Percentiles rank a stretch among this genome's conserved stretches.
These are phyloP conservation scores for Caenorhabditis sp. DNA, from an alignment of 2,888 invertebrate genomes.

Conservation along the genomic window DNA sequence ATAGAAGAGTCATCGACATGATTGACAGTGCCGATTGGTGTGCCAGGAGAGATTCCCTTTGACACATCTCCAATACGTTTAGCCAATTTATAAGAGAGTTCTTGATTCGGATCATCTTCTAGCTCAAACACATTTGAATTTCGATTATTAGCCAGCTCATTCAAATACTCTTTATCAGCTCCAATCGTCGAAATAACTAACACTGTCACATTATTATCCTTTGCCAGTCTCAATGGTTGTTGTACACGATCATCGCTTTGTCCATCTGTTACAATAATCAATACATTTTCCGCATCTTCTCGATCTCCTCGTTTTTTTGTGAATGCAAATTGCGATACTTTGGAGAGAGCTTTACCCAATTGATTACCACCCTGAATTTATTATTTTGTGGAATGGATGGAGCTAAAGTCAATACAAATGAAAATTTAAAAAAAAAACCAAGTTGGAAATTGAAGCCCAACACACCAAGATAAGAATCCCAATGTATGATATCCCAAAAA, in stretches of 20 bases:
- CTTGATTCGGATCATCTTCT: constrained; percentile 30
- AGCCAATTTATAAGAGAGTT: constrained; percentile 57
- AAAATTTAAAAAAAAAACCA: no score
- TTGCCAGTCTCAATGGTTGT: constrained; percentile 48
- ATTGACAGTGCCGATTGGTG: constrained; percentile 10
- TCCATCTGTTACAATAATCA: constrained; percentile 64
- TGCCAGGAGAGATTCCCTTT: background rate
- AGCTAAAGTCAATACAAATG: no score
- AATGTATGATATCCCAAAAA: no score
- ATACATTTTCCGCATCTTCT: constrained; percentile 58
- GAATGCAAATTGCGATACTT: constrained; percentile 62
- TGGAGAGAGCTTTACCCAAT: constrained; percentile 61
- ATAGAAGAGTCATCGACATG: background rate
- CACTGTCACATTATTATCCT: constrained; percentile 54
- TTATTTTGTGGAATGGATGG: no score
- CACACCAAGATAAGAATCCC: no score
- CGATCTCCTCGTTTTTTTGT: constrained; percentile 65
- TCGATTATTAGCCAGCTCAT: constrained; percentile 44
- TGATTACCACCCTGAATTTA: constrained; percentile 52
- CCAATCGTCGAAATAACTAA: constrained; percentile 61
- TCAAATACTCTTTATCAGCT: constrained; percentile 51
- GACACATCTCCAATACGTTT: constrained; percentile 42
- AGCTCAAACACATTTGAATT: constrained; percentile 22
- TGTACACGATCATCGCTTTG: constrained; percentile 50
- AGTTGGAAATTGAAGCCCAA: no score